Base-by-base conservation (phyloP, 1,140 invertebrate genomes). In the Phortica variegata region DNA sequence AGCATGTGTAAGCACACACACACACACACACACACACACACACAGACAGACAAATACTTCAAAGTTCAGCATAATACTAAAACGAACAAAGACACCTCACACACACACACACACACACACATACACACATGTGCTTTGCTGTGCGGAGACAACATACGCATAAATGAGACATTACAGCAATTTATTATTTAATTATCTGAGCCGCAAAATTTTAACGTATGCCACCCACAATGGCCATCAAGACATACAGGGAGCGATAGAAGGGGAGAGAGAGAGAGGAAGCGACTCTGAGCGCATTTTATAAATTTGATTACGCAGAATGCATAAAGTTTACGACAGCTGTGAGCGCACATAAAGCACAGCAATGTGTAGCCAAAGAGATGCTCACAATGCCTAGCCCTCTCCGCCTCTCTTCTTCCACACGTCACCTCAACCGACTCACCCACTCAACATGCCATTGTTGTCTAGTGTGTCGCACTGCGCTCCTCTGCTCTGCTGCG, bases 111-210 rank as follows among this genome's bases (percentile, higher is more conserved):
- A 38, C 36, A 38, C 16, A 17, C 16, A 38, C 16, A 38, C 13
- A 38, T 16, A 38, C 10, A 3, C 6, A 38, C 16, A 19, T 6
- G 16, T 26, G 10, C 23, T 6, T 26, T 6, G n/a, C n/a, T 26
- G 23, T 26, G 10, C 10, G 23, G 5, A 26, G 23, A 26, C 10
- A 26, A 26, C 5, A 26, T 26, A 45, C 37, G 49, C 43, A 42
- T 61, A 61, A 61, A 61, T 60, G 62, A 62, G 60, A 62, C 60
- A 62, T 62, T 56, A 62, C 56, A 62, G 59, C 56, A 62, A 62
- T 62, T 62, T 62, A 62, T 62, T 62, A 62, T 62, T 62, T 62
- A 62, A 62, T 62, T 62, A 62, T 62, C 60, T 59, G 54, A 62
- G 52, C 60, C 60, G 52, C 60, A 62, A 62, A 62, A 62, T 62